These are phyloP conservation scores for Drosophila bipectinata DNA, from an alignment of 1,140 invertebrate species.

Conservation along the genomic window DNA sequence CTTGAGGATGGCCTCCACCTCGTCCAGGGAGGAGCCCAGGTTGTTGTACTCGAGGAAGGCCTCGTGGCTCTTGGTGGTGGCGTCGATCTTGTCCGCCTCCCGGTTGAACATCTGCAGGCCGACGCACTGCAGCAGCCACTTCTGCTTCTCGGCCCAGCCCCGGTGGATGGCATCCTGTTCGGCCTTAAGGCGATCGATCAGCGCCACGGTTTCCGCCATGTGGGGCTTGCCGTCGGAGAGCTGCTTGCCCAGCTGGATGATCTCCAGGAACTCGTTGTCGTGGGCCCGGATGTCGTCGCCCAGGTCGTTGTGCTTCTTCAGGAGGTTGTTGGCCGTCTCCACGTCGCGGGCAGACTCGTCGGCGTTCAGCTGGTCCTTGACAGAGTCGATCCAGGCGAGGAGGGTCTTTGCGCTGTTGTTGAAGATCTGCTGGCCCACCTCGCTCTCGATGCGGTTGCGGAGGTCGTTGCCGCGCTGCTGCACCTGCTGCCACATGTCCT, in stretches of 20 bases:
- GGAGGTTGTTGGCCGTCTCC: conserved; percentile 93
- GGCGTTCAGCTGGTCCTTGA: conserved; percentile 92
- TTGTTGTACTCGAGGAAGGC: conserved; percentile 96
- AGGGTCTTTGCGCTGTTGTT: conserved; percentile 92
- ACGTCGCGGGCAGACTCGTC: conserved; percentile 94
- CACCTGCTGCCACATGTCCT: conserved; percentile 94
- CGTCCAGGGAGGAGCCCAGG: conserved; percentile 96
- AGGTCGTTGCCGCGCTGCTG: conserved; percentile 92
- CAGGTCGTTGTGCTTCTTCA: conserved; percentile 96
- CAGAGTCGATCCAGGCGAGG: conserved; percentile 90
- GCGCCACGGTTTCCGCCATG: conserved; percentile 88
- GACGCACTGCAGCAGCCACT: conserved; percentile 92
- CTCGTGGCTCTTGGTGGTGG: conserved; percentile 96
- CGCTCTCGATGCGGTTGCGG: conserved; percentile 92
- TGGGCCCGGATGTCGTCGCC: conserved; percentile 96
- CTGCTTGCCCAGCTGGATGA: conserved; percentile 91
- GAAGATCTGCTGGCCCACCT: conserved; percentile 97
- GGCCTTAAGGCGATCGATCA: conserved; percentile 89
- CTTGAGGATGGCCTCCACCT: conserved; percentile 96
- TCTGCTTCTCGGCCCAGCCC: conserved; percentile 93
- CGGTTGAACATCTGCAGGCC: conserved; percentile 96
- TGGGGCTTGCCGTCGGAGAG: conserved; percentile 89
- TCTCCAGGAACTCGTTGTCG: conserved; percentile 88
- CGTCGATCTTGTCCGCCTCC: conserved; percentile 98
- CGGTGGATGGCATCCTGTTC: conserved; percentile 91